Conservation (phyloP, 2,797 vertebrate genomes). For the Onychomys torridus region DNA sequence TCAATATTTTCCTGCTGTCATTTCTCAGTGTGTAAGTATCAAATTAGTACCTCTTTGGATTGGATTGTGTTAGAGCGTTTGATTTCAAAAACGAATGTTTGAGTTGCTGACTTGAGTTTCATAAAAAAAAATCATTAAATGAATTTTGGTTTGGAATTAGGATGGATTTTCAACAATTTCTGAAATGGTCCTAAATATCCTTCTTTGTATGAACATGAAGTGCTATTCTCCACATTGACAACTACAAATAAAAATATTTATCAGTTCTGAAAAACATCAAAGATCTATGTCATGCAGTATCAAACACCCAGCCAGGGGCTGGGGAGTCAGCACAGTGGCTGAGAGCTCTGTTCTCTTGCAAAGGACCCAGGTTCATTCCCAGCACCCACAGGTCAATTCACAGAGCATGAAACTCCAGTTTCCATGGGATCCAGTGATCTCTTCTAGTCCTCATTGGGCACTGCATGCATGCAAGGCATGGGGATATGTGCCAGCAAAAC, state of each 20-base stretch:
- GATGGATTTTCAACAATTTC: not conserved
- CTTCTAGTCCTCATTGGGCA: no score
- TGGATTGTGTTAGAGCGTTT: not conserved
- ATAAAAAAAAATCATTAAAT: not conserved
- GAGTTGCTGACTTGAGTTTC: not conserved
- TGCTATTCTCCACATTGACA: not conserved
- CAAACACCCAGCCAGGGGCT: not conserved
- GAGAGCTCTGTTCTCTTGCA: no score
- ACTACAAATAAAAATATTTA: not conserved
- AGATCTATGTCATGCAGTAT: not conserved
- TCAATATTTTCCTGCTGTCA: not conserved
- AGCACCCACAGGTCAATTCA: not conserved
- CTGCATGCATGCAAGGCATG: not conserved
- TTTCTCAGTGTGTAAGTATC: not conserved
- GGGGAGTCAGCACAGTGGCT: no score
- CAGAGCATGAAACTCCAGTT: not conserved
- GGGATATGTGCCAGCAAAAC: not conserved
- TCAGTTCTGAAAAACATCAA: not conserved
- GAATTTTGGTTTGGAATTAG: not conserved
- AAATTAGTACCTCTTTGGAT: not conserved
- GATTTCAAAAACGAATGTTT: not conserved
- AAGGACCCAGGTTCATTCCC: not conserved
- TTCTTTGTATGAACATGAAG: not conserved
- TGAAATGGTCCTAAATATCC: not conserved
- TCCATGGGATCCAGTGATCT: no score